Percentiles rank a stretch among this genome's conserved stretches.
Conservation (phyloP, 2,113 vertebrate genomes). For the Alosa alosa region DNA sequence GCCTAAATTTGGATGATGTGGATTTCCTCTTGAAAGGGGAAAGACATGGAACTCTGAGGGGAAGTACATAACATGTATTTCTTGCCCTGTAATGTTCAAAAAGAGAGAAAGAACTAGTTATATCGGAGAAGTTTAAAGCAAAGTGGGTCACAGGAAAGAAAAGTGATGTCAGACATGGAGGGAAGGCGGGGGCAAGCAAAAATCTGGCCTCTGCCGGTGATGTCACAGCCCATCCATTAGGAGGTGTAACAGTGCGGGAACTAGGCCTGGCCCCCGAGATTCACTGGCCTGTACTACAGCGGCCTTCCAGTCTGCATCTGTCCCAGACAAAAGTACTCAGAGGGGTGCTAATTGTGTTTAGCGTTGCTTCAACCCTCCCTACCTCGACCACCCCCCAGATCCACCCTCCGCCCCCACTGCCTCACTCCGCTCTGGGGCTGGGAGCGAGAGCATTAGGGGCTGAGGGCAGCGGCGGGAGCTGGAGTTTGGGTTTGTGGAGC, state of each 20-base stretch:
- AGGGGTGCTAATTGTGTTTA: conserved; percentile 78
- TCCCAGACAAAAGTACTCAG: conserved; percentile 75
- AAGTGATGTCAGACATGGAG: conserved; percentile 14
- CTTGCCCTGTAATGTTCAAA: neutral
- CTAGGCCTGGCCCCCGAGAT: conserved; percentile 41
- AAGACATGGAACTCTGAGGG: neutral
- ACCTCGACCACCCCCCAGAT: neutral
- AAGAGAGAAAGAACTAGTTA: neutral
- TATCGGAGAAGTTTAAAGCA: neutral
- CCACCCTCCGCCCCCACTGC: conserved; percentile 25
- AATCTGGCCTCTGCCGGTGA: conserved; percentile 47
- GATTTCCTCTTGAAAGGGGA: neutral
- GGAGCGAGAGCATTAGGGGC: conserved; percentile 37
- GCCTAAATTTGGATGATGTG: neutral
- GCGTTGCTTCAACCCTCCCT: conserved; percentile 55
- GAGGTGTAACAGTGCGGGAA: conserved; percentile 63
- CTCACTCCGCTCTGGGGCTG: neutral
- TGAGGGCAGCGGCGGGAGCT: conserved; percentile 9
- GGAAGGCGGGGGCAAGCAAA: conserved; percentile 33
- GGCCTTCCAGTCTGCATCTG: conserved; percentile 70
- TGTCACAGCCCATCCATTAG: conserved; percentile 62
- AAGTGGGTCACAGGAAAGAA: conserved; percentile 17
- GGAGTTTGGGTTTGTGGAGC: conserved; percentile 11
- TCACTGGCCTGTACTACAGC: conserved; percentile 40
- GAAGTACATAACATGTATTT: neutral